phyloP scores from a whole-genome alignment of 2,797 vertebrate genomes.

The Graptemys geographica region DNA sequence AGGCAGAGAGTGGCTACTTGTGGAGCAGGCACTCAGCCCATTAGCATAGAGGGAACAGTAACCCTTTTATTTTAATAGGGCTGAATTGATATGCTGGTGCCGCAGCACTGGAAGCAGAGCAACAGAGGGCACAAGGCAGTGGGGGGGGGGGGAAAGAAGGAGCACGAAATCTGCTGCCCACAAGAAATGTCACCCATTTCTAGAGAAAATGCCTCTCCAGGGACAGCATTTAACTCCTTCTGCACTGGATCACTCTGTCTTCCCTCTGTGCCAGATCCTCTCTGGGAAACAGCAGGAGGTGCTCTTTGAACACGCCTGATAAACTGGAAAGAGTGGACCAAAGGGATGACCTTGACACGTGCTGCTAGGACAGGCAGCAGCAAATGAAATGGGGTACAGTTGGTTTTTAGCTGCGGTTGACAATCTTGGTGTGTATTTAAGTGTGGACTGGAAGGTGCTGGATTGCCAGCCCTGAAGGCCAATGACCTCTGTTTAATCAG shows the following conservation, averaged over 20 bases:
- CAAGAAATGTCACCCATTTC: background rate
- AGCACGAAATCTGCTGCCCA: rapidly evolving
- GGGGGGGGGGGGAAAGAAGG: background rate
- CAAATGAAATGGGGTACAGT: background rate
- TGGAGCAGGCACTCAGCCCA: background rate
- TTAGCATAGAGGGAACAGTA: slow-evolving; percentile 51
- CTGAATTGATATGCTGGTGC: background rate
- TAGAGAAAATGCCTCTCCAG: background rate
- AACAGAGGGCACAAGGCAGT: background rate
- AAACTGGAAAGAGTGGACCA: background rate
- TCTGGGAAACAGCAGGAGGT: background rate
- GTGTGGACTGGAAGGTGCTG: background rate
- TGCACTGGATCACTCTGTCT: background rate
- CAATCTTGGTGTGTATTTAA: rapidly evolving
- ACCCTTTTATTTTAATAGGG: slow-evolving; percentile 34
- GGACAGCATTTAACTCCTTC: background rate
- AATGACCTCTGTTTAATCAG: background rate
- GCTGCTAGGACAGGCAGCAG: background rate
- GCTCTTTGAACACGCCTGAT: background rate
- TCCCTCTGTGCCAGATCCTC: background rate
- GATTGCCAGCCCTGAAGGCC: background rate
- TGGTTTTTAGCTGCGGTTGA: background rate
- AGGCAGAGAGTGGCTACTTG: background rate
- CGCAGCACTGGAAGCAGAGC: background rate
- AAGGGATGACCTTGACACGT: background rate